Evolutionary conservation across 2,113 vertebrate genomes (phyloP), one percentile per base, ranked within the genome.

Genomic region (Barbus barbus): DNA sequence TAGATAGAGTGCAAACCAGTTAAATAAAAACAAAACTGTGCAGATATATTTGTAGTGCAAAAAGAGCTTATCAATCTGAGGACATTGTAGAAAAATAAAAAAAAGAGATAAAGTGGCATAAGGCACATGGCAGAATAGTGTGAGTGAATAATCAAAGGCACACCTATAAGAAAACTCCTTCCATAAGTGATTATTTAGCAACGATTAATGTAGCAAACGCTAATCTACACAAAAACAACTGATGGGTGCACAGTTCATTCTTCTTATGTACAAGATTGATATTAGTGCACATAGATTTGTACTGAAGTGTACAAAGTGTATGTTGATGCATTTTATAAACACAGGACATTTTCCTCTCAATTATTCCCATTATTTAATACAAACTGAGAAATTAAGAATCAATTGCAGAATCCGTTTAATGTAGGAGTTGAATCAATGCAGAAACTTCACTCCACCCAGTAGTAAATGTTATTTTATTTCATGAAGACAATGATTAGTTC

Each of bases 401-500:
- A 12, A 13, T 12, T 46, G 44, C 11, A 48, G 14, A 26, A 46
- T 18, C 26, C 2, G 3, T 75, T 72, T 24, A 2, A 67, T 36
- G 71, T n/a, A 72, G 48, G 16, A 51, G 16, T 5, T 48, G 46
- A n/a, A n/a, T n/a, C n/a, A 48, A 14, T 3, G 2, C 36, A 72
- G 12, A 18, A 28, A 48, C 7, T n/a, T 28, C 14, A 75, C 72
- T 51, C 72, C 48, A 51, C 8, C 16, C 18, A 22, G 33, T 33
- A 9, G 12, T 24, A 22, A 33, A 71, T 76, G 46, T 44, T 73
- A 77, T 63, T 71, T 76, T 9, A 69, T 82, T 33, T 48, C 46
- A 67, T 18, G 31, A 58, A 44, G 24, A 48, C 12, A 38, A 38
- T 22, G 26, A 22, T 31, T 44, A 33, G 51, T 1, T 61, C 53